Base-by-base conservation (phyloP, 2,888 invertebrate species). In the Scaptomyza tumidula region DNA sequence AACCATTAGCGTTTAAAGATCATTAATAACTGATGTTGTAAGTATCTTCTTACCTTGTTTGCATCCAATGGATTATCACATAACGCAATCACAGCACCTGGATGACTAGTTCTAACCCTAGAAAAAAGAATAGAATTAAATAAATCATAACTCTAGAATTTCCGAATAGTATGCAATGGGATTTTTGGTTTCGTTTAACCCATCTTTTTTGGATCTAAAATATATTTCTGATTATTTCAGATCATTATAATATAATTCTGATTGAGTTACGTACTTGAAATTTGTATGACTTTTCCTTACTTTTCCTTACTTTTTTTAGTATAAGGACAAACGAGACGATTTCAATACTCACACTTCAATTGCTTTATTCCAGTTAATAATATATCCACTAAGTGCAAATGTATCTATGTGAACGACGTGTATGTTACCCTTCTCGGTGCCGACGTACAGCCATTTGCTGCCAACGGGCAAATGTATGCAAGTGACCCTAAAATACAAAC, bases 361-460 rank as follows among this genome's bases (percentile, higher is more conserved):
- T 90, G 99, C 98, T 94, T 99, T 99, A 94, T 99, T 99, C 99
- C 99, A 99, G 94, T 99, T 99, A 94, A 99, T 98, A 93, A 98
- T 95, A 94, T 99, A 99, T 77, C 99, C 98, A 91, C 98, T 98
- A 89, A 99, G 95, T 90, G 95, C 94, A 94, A 99, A 99, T 88
- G 96, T 96, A 93, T 99, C 99, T 89, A 99, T 96, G 93, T 99
- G 97, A 90, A 99, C 97, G 80, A 99, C 95, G 93, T 99, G 98
- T 89, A 99, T 97, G 94, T 99, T 99, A 78, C 99, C 99, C 86
- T 97, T 95, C 93, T 99, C 99, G 63, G 99, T 98, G 87, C 99
- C 99, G 83, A 99, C 96, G 93, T 99, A 98, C 90, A 99, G 93
- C 99, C 99, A 99, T 93, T 98, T 98, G 91, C 98, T 98, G 93